Conservation (phyloP, 2,113 vertebrate species). For the Melanocharis versteri region DNA sequence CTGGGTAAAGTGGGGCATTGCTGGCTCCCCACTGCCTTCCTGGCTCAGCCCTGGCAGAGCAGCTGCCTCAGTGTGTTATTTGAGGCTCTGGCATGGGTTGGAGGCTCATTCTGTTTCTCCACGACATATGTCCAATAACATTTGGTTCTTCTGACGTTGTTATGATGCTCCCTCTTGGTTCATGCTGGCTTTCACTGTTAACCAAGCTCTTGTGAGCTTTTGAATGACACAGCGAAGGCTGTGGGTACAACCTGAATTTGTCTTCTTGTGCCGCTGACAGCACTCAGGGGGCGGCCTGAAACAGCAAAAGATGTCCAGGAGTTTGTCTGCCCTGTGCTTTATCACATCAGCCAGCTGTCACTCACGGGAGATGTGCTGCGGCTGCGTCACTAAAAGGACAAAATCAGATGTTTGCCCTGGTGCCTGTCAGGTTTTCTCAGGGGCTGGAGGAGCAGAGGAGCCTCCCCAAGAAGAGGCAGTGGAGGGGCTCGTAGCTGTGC, state of each 20-base stretch:
- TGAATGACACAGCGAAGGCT: not conserved
- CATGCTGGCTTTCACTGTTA: not conserved
- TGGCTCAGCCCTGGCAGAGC: not conserved
- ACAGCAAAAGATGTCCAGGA: not conserved
- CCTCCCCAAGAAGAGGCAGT: not conserved
- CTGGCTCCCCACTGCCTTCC: not conserved
- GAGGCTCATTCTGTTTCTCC: not conserved
- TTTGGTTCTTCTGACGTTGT: not conserved
- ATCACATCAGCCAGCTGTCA: not conserved
- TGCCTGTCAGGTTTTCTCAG: not conserved
- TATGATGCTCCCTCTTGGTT: not conserved
- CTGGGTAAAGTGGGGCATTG: not conserved
- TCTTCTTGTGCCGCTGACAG: not conserved
- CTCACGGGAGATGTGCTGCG: not conserved
- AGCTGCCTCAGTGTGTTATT: not conserved
- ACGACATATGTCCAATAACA: not conserved
- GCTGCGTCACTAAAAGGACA: not conserved
- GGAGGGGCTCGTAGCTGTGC: not conserved
- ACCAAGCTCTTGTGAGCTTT: not conserved
- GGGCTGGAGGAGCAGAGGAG: not conserved
- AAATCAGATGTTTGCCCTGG: not conserved
- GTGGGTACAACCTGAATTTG: not conserved
- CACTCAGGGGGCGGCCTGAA: rapidly evolving
- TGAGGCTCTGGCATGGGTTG: not conserved
- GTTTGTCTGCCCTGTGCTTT: not conserved